Evolutionary conservation across 2,888 invertebrate species (phyloP).

Genomic region (Linnaemya vulpina): DNA sequence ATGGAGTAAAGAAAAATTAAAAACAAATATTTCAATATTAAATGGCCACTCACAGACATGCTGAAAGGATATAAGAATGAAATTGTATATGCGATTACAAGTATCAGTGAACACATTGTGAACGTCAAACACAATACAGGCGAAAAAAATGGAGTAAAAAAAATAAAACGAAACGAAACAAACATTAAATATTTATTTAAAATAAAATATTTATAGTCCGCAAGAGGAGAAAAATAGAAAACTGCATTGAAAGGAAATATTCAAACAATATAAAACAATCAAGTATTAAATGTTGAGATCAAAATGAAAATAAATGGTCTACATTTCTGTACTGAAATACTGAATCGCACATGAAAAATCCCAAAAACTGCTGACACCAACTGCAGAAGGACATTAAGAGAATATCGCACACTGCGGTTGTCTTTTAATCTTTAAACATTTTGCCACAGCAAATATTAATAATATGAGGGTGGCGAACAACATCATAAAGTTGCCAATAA

Average conservation of each 20-base stretch:
- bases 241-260: conserved; percentile 28
- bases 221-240: neutral
- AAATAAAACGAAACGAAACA: conserved; percentile 32
- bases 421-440: neutral
- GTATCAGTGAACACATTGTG: conserved; percentile 40
- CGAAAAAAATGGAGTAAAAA: no score
- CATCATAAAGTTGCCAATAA: neutral
- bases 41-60: conserved; percentile 67
- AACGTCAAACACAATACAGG: conserved; percentile 9
- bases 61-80: conserved; percentile 50
- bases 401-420: conserved; percentile 21
- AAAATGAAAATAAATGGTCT: conserved; percentile 5
- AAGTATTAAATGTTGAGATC: conserved; percentile 39
- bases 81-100: neutral
- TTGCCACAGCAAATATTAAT: neutral
- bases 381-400: conserved; percentile 59
- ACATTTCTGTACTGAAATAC: neutral
- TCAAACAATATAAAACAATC: conserved; percentile 16
- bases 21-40: conserved; percentile 70
- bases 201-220: conserved; percentile 64
- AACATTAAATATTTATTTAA: conserved; percentile 68
- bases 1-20: conserved; percentile 56
- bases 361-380: conserved; percentile 64
- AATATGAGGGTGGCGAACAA: neutral
- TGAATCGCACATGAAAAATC: neutral